Evolutionary conservation across 2,797 vertebrate species (phyloP), one percentile per base, ranked within the genome.

Genomic region (Balearica regulorum): DNA sequence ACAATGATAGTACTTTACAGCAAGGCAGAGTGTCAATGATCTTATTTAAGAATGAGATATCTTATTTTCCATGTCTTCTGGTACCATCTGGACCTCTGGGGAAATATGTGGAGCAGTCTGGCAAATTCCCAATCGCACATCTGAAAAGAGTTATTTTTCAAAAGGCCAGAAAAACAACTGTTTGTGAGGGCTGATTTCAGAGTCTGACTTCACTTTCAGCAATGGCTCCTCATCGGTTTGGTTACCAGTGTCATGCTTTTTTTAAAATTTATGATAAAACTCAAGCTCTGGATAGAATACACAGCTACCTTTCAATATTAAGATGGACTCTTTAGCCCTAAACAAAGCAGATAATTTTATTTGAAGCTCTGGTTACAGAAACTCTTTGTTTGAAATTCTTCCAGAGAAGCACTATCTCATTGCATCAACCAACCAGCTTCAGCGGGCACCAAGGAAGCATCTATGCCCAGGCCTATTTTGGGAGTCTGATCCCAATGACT

Each of bases 121-220:
- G 96, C 93, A 84, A 84, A 73, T 77, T 92, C 68, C 93, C 94
- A 94, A 6, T 49, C 1, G 0, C 75, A 75, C 91, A 95, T 97
- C 93, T 97, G 96, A 95, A 94, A 92, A 78, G 91, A 83, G 49
- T 92, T 93, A 80, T 96, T 96, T 39, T 96, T 96, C 88, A 43
- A 92, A 92, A 95, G 86, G 80, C 78, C 94, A 95, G 93, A 83
- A 94, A 94, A 87, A 39, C 72, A 91, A 94, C 85, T 81, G 69
- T 83, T 91, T 96, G 94, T 83, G 91, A 96, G 89, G 79, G 85
- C 95, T 97, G 87, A 96, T 96, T 96, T 92, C 83, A 54, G 77
- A 94, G 83, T 87, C 96, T 97, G 96, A 96, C 96, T 91, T 96
- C 96, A 95, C 88, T 92, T 66, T 21, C 75, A 94, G 93, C 80